Conservation (phyloP, 2,888 invertebrate genomes). For the Drosophila meridiana region DNA sequence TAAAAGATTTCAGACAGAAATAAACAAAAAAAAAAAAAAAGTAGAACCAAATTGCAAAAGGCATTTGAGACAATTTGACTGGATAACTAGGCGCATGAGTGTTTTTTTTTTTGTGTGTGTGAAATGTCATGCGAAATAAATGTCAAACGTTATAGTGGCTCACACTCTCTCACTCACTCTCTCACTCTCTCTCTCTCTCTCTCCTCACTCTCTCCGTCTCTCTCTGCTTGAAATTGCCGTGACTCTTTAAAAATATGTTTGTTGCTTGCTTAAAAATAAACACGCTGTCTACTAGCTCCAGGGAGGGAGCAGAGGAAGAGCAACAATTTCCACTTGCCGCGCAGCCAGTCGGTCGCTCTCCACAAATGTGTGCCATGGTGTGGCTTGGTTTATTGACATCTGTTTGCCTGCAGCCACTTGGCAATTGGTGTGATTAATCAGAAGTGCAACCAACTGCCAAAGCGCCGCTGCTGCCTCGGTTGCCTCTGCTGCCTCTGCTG, state of each 20-base stretch:
- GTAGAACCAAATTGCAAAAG: conserved; percentile 34
- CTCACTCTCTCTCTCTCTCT: conserved; percentile 4
- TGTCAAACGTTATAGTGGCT: conserved; percentile 49
- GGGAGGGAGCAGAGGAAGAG: not conserved
- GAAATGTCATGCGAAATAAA: conserved; percentile 77
- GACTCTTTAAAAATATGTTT: conserved; percentile 55
- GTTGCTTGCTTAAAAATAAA: conserved; percentile 43
- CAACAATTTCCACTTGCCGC: conserved; percentile 71
- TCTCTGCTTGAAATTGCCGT: conserved; percentile 55
- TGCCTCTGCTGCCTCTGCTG: conserved; percentile 4
- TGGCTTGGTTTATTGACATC: conserved; percentile 67
- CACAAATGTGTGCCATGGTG: conserved; percentile 64
- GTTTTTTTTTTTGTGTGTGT: conserved; percentile 37
- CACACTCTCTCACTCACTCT: not conserved
- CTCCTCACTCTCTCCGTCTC: not conserved
- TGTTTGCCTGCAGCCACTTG: conserved; percentile 37
- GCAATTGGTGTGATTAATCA: conserved; percentile 63
- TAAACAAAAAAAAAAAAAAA: conserved; percentile 64
- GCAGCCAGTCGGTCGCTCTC: conserved; percentile 41
- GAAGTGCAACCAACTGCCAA: conserved; percentile 42
- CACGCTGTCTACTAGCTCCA: conserved; percentile 32
- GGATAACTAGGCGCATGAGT: conserved; percentile 69
- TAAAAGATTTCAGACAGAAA: conserved; percentile 58
- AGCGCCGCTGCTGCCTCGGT: conserved; percentile 10
- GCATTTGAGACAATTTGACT: conserved; percentile 49